Evolutionary conservation across 2,888 invertebrate genomes (phyloP), one percentile per base, ranked within the genome.

Genomic region (Rapana venosa): DNA sequence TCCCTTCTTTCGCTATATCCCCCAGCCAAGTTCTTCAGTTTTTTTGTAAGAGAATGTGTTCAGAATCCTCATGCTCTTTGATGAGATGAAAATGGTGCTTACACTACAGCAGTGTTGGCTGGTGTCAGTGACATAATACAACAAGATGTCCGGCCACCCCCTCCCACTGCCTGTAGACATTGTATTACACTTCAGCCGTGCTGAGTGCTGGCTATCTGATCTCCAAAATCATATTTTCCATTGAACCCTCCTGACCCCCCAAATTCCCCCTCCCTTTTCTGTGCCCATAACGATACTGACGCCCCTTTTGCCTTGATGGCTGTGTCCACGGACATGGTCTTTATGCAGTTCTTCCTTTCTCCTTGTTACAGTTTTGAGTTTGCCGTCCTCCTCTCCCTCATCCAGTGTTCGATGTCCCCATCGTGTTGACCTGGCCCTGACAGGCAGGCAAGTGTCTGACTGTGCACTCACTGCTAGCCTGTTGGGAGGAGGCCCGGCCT

Each of bases 51-150:
- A 35, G 11, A 22, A 5, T 87, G 61, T 70, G 79, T 81, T 79
- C 56, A 77, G 74, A 79, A 32, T 79, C 88, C 88, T 79, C 56
- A 13, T 61, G 32, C 26, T 79, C 87, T 47, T 70, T 61, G 17
- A 87, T 56, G 61, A 87, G 32, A 87, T 74, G 87, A 87, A 22
- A 35, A 87, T 87, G 87, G 87, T 87, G 87, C 87, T 87, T 70
- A 87, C 61, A 74, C 22, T 61, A 74, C 74, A 47, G 47, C 32
- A 15, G 87, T 47, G 47, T 47, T 8, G 13, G 74, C n/a, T 47
- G 74, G 47, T 87, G 87, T 47, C 83, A 15, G n/a, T 70, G 83
- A 70, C 87, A 17, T 88, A 30, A 32, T 17, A 20, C n/a, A n/a
- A 66, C 70, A 22, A 85, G 13, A 85, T 36, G 81, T 20, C 87